Conservation (phyloP, 30 jellyfish, hydroid and myxozoan genomes). For the Aurelia coerulea region DNA sequence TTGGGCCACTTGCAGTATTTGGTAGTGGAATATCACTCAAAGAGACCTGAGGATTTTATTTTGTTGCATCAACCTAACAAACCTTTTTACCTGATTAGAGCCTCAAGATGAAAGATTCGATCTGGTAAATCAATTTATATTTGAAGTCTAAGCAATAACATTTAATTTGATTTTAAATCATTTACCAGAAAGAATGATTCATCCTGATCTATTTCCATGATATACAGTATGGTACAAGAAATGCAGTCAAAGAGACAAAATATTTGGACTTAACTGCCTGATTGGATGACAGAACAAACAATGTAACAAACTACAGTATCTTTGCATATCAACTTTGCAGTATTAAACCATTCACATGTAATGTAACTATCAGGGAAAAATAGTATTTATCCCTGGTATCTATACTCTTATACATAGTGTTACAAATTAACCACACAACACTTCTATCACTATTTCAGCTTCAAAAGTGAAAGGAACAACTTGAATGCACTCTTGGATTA, state of each 20-base stretch:
- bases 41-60: not conserved
- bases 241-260: not conserved
- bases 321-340: not conserved
- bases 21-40: not conserved
- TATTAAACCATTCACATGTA: not conserved
- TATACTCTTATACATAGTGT: too few species aligned
- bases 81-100: not conserved
- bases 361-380: too few species aligned
- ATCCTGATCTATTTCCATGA: not conserved
- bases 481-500: too few species aligned
- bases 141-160: not conserved
- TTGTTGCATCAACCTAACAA: not conserved
- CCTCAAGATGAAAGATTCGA: not conserved
- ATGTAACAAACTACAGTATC: not conserved
- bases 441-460: not conserved
- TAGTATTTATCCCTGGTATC: too few species aligned
- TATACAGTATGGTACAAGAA: not conserved
- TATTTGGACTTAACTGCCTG: not conserved
- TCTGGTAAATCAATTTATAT: too few species aligned
- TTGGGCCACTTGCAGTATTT: too few species aligned
- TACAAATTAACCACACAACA: too few species aligned
- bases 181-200: too few species aligned
- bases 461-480: conserved; percentile 1
- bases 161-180: not conserved
- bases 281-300: not conserved